Evolutionary conservation across 2,113 vertebrate species (phyloP), one percentile per base, ranked within the genome.

Genomic region (Haemorhous mexicanus): DNA sequence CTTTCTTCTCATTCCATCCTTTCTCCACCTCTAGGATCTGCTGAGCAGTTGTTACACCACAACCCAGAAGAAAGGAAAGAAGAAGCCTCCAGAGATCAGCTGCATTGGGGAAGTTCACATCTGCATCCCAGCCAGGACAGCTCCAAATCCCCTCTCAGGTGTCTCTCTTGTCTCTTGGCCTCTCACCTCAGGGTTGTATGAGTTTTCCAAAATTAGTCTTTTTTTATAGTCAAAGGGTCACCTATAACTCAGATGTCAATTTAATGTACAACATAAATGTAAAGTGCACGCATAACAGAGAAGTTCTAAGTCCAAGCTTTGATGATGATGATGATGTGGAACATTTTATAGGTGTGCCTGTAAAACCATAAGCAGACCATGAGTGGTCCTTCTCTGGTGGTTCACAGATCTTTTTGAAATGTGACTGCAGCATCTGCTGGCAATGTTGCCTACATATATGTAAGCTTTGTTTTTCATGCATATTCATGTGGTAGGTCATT

Each of bases 401-500:
- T 66, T 78, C 77, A 72, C 56, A 69, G 86, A 82, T 88, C 49
- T 69, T 77, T 76, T 41, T 37, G 47, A 91, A 85, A 78, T 20
- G 44, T 66, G 75, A 52, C 86, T 73, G 73, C 49, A 84, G 69
- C 66, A 81, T 93, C 69, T 95, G 67, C 74, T 92, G 59, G 73
- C 59, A 74, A 39, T 50, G 50, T 58, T 87, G 67, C 93, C 90
- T 92, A 79, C 76, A 75, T 87, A 84, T 55, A 95, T 58, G 90
- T 92, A 70, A 88, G 63, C 69, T 89, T 82, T 84, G 80, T 82
- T 91, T 85, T 32, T 58, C 39, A 82, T 91, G 68, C 59, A 93
- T 79, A 85, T 77, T 74, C 74, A 93, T 67, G 39, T 53, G 17
- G 67, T 33, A 39, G 73, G 72, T 95, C 94, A 83, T 95, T 93